These are phyloP conservation scores for Phocoena sinus DNA, from an alignment of 2,113 vertebrate genomes.

Conservation along the genomic window DNA sequence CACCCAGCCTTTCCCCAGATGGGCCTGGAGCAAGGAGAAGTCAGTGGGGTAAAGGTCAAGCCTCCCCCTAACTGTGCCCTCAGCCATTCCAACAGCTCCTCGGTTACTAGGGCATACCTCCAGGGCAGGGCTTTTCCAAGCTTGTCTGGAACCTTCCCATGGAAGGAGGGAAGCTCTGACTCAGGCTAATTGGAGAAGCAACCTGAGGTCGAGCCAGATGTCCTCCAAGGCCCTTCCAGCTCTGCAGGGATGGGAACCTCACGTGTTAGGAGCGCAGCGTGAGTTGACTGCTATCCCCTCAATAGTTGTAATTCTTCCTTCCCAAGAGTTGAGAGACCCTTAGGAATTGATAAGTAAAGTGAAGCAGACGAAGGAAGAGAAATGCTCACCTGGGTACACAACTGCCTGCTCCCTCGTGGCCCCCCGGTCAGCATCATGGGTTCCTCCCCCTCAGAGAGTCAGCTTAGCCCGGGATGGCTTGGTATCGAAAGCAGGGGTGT, in stretches of 20 bases:
- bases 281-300: neutral
- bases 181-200: neutral
- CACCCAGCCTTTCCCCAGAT: neutral
- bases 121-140: neutral
- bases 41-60: neutral
- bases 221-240: neutral
- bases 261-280: rapidly evolving
- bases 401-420: neutral
- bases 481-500: neutral
- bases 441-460: neutral
- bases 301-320: neutral
- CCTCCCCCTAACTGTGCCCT: neutral
- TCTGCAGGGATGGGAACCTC: neutral
- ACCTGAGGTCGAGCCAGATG: neutral
- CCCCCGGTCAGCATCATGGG: neutral
- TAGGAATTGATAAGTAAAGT: neutral
- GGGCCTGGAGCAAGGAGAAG: neutral
- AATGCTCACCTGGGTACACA: neutral
- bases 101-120: neutral
- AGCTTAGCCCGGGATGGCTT: neutral
- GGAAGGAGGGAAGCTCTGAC: neutral
- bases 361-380: neutral
- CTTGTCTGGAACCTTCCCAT: neutral
- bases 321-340: neutral
- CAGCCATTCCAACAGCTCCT: neutral